These are phyloP conservation scores for Tiliacea aurago DNA, from an alignment of 2,888 invertebrate species.

Conservation along the genomic window DNA sequence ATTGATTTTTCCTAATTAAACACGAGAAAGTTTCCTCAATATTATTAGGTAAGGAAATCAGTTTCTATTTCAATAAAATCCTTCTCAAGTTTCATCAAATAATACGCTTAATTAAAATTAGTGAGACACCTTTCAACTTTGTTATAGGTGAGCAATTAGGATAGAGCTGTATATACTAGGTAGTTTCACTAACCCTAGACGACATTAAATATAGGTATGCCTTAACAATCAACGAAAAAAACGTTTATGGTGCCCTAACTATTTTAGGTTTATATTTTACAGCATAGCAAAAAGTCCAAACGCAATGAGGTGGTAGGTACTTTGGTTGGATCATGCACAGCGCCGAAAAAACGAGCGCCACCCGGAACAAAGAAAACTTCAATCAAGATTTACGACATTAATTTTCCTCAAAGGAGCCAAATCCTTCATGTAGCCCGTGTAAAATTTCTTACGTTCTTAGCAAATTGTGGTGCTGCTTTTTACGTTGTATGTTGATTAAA, in stretches of 20 bases:
- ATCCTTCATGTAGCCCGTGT: too few relatives aligned
- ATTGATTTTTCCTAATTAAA: conserved; percentile 13
- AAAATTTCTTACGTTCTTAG: too few relatives aligned
- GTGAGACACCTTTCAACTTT: not conserved
- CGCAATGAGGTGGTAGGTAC: not conserved
- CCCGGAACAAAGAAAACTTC: not conserved
- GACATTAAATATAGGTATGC: not conserved
- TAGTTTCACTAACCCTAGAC: not conserved
- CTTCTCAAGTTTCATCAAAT: conserved; percentile 13
- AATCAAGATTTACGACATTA: not conserved
- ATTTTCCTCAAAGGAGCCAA: not conserved
- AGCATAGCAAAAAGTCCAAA: not conserved
- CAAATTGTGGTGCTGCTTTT: too few relatives aligned
- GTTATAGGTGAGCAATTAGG: not conserved
- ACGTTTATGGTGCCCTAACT: not conserved
- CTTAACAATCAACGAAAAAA: too few relatives aligned
- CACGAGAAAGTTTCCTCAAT: not conserved
- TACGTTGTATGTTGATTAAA: too few relatives aligned
- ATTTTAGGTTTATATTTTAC: not conserved
- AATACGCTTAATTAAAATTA: not conserved
- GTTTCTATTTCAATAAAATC: conserved; percentile 46
- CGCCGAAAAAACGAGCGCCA: not conserved
- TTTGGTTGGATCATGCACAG: not conserved
- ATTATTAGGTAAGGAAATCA: not conserved
- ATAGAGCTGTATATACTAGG: not conserved